phyloP scores from a whole-genome alignment of 2,797 vertebrate species.

The Sarcophilus harrisii region DNA sequence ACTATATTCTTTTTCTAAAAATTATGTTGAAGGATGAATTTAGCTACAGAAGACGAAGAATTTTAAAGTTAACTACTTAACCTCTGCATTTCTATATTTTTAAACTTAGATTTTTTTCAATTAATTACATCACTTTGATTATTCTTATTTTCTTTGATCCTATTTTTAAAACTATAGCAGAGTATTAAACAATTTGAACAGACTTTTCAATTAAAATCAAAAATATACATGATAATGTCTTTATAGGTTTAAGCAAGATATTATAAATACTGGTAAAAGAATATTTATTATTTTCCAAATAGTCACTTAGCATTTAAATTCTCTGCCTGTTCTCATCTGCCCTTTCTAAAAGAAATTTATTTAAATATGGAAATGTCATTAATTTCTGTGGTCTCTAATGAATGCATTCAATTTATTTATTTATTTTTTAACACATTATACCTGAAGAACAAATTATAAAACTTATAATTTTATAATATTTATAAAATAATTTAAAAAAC shows the following conservation, averaged over 20 bases:
- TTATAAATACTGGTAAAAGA: neutral
- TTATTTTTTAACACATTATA: constrained; percentile 37
- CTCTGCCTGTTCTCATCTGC: constrained; percentile 74
- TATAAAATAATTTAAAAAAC: too few species aligned
- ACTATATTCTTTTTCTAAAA: neutral
- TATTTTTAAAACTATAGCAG: constrained; percentile 52
- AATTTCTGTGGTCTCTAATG: constrained; percentile 56
- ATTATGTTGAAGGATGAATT: neutral
- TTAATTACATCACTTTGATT: constrained; percentile 31
- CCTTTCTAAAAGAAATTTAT: constrained; percentile 76
- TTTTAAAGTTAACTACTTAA: neutral
- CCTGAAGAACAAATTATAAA: constrained; percentile 38
- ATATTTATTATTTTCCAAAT: neutral
- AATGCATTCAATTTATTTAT: constrained; percentile 17
- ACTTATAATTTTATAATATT: neutral
- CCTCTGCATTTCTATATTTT: neutral
- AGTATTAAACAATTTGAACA: constrained; percentile 17
- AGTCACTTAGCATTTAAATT: constrained; percentile 39
- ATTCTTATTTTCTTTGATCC: constrained; percentile 18
- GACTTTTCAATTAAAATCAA: constrained; percentile 42
- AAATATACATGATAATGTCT: constrained; percentile 51
- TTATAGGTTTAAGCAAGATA: constrained; percentile 43
- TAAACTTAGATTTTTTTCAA: neutral
- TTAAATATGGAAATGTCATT: constrained; percentile 60
- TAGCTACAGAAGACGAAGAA: neutral